Evolutionary conservation across 1,140 invertebrate species (phyloP).

Genomic region (Oncopeltus fasciatus): DNA sequence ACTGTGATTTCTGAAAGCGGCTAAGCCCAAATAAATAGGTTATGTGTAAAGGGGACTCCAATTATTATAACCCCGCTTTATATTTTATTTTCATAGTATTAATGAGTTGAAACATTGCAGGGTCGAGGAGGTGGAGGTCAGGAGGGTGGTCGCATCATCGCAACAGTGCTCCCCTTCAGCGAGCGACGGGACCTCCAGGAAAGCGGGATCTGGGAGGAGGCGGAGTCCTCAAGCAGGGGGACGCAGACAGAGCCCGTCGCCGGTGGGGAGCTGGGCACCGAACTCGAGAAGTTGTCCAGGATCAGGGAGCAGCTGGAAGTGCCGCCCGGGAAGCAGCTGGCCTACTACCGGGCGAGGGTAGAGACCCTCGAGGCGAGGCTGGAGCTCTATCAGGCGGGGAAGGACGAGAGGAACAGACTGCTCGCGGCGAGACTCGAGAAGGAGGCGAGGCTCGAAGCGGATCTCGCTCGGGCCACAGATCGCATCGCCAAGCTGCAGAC

Average conservation of each 20-base stretch:
- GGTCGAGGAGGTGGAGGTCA: no score
- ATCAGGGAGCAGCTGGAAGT: slow-evolving; percentile 23
- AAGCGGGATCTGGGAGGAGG: slow-evolving; percentile 34
- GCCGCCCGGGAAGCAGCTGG: slow-evolving; percentile 18
- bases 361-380: slow-evolving; percentile 24
- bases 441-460: slow-evolving; percentile 21
- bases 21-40: no score
- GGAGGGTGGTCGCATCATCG: slow-evolving; percentile 23
- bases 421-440: slow-evolving; percentile 22
- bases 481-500: slow-evolving; percentile 25
- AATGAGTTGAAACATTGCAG: no score
- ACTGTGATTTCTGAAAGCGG: no score
- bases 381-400: slow-evolving; percentile 23
- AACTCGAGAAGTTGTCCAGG: slow-evolving; percentile 26
- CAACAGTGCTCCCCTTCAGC: slow-evolving; percentile 26
- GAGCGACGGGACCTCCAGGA: slow-evolving; percentile 28
- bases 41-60: no score
- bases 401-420: slow-evolving; percentile 19
- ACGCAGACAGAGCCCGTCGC: slow-evolving; percentile 27
- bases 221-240: slow-evolving; percentile 22
- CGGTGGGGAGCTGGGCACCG: slow-evolving; percentile 23
- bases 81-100: no score
- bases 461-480: slow-evolving; percentile 26
- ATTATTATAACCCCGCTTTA: no score
- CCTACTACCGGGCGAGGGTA: slow-evolving; percentile 21